These are phyloP conservation scores for Dermatemys mawii DNA, from an alignment of 2,113 vertebrate genomes.

Conservation along the genomic window DNA sequence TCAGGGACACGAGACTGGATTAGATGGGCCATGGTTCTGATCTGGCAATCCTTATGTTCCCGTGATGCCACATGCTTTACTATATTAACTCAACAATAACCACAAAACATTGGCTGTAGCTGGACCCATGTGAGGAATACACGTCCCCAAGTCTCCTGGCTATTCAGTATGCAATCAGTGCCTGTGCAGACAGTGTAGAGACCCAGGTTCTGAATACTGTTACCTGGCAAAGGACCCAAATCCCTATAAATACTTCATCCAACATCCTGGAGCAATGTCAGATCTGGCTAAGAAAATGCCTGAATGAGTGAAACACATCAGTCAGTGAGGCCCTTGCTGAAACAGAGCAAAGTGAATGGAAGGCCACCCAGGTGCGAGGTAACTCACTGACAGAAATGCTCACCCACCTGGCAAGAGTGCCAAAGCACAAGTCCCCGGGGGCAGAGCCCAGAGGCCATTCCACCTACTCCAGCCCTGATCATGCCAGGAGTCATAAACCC, in stretches of 20 bases:
- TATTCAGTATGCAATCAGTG: neutral
- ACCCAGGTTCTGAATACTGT: neutral
- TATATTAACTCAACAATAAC: neutral
- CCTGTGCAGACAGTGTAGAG: neutral
- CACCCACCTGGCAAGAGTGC: neutral
- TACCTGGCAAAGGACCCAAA: neutral
- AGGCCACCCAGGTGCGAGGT: neutral
- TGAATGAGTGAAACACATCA: neutral
- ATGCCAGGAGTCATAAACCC: neutral
- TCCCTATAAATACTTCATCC: neutral
- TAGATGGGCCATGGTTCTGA: neutral
- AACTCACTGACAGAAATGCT: neutral
- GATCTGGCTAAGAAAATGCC: neutral
- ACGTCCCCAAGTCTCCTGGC: neutral
- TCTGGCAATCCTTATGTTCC: neutral
- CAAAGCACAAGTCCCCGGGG: neutral
- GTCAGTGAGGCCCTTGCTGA: too few species aligned
- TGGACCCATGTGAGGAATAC: neutral
- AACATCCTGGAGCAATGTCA: neutral
- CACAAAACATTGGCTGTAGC: neutral
- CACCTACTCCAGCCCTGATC: neutral
- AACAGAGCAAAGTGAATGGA: too few species aligned
- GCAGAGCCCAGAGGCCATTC: neutral
- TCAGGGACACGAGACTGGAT: neutral
- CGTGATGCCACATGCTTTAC: neutral